Evolutionary conservation across 2,888 invertebrate species (phyloP).

Genomic region (Altica lythri): DNA sequence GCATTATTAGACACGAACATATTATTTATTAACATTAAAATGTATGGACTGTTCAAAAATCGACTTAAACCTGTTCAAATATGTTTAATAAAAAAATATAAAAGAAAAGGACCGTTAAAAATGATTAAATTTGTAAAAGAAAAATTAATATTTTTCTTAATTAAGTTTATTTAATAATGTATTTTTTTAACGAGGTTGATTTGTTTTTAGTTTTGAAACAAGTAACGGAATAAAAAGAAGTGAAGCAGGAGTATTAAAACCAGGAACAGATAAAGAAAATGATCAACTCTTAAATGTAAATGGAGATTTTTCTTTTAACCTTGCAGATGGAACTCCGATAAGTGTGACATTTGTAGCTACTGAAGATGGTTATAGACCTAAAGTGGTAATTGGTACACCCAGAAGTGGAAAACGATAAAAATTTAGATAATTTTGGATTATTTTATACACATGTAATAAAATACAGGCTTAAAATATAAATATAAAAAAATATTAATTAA

Average conservation of each 20-base stretch:
- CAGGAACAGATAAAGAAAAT: conserved; percentile 61
- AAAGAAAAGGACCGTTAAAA: neutral
- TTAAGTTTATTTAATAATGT: neutral
- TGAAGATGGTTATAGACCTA: conserved; percentile 62
- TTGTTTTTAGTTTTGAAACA: conserved; percentile 62
- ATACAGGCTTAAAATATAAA: too few species aligned
- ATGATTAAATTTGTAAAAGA: neutral
- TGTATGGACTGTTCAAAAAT: too few species aligned
- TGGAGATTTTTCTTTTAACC: conserved; percentile 68
- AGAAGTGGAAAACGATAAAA: conserved; percentile 23
- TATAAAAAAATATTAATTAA: too few species aligned
- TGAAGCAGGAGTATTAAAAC: conserved; percentile 65
- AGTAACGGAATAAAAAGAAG: conserved; percentile 67
- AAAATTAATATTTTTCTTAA: neutral
- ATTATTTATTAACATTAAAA: too few species aligned
- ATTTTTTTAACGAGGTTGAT: neutral
- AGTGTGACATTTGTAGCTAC: conserved; percentile 67
- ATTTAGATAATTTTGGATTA: too few species aligned
- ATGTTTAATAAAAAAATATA: too few species aligned
- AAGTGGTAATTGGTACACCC: conserved; percentile 24
- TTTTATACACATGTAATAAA: too few species aligned
- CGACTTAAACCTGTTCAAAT: too few species aligned
- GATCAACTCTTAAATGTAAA: conserved; percentile 58
- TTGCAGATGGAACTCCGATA: conserved; percentile 67
- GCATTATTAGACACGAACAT: too few species aligned